These are phyloP conservation scores for Zaprionus bogoriensis DNA, from an alignment of 2,888 invertebrate genomes.

Conservation along the genomic window DNA sequence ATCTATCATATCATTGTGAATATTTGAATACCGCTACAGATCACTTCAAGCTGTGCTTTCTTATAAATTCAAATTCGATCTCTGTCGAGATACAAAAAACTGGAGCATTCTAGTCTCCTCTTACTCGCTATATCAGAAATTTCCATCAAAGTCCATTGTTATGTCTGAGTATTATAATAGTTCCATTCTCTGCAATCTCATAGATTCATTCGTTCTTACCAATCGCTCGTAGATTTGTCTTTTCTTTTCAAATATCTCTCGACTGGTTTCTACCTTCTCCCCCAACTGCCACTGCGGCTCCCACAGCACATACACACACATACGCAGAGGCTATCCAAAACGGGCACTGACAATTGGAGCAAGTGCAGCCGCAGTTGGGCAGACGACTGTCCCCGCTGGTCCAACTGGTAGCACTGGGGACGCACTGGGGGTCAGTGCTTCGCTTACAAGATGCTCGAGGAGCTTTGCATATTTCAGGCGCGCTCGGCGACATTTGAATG, in stretches of 20 bases:
- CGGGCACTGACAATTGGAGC: slow-evolving; percentile 60
- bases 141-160: no score
- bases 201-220: neutral
- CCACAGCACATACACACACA: slow-evolving; percentile 3
- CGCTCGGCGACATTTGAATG: slow-evolving; percentile 72
- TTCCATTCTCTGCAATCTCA: neutral
- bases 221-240: neutral
- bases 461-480: slow-evolving; percentile 75
- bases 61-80: no score
- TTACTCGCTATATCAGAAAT: no score
- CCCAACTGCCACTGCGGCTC: no score
- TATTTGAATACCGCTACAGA: no score
- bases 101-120: no score
- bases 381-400: neutral
- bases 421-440: slow-evolving; percentile 68
- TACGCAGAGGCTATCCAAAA: slow-evolving; percentile 17
- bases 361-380: slow-evolving; percentile 38
- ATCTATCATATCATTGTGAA: no score
- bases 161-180: neutral
- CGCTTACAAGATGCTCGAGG: slow-evolving; percentile 67
- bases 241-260: neutral
- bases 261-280: neutral
- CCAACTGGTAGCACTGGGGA: slow-evolving; percentile 18
- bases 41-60: no score
- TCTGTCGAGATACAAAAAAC: no score